phyloP scores from a whole-genome alignment of 1,140 invertebrate species.

The Apis cerana region DNA sequence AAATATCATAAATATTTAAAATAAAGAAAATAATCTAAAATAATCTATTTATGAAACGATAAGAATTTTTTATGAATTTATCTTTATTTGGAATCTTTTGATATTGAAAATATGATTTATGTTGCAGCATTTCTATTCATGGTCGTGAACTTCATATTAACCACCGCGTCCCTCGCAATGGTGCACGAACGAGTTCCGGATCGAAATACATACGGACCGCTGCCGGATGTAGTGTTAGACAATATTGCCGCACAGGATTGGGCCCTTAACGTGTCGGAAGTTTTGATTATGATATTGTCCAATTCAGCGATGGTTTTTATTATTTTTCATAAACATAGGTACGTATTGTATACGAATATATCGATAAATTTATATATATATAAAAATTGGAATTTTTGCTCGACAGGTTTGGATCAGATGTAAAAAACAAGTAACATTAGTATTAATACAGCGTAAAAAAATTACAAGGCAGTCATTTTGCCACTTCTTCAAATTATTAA shows the following conservation, averaged over 20 bases:
- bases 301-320: conserved; percentile 88
- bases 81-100: neutral
- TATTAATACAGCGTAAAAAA: neutral
- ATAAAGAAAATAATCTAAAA: too few relatives aligned
- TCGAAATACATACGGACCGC: conserved; percentile 85
- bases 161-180: conserved; percentile 88
- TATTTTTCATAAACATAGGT: conserved; percentile 92
- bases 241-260: conserved; percentile 87
- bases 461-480: neutral
- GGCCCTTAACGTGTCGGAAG: conserved; percentile 92
- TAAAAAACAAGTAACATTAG: conserved; percentile 21
- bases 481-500: too few relatives aligned
- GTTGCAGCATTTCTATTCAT: conserved; percentile 84
- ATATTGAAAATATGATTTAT: conserved; percentile 3
- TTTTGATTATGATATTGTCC: conserved; percentile 91
- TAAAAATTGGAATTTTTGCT: conserved; percentile 14
- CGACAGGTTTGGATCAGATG: conserved; percentile 12
- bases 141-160: conserved; percentile 84
- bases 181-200: conserved; percentile 93
- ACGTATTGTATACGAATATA: conserved; percentile 44
- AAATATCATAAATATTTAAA: neutral
- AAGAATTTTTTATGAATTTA: neutral
- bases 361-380: neutral
- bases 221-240: conserved; percentile 92
- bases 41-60: neutral